phyloP scores from a whole-genome alignment of 2,113 vertebrate species.

The Microcebus jonahi region DNA sequence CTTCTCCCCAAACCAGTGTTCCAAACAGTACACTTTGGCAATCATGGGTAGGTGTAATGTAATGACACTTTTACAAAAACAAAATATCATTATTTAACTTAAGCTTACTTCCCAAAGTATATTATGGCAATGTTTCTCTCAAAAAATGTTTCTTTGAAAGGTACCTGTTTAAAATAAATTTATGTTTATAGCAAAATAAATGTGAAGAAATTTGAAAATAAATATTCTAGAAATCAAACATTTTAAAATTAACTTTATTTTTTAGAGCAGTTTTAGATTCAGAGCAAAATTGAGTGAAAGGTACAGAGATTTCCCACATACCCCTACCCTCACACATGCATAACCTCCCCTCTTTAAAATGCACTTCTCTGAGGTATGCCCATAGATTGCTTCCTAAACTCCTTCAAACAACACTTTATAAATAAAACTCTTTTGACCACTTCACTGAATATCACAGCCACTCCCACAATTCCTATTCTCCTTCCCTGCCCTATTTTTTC shows the following conservation, averaged over 20 bases:
- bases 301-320: background rate
- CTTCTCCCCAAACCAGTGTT: background rate
- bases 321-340: fast-evolving
- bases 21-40: background rate
- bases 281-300: background rate
- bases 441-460: background rate
- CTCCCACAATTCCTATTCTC: background rate
- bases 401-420: background rate
- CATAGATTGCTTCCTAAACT: background rate
- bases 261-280: background rate
- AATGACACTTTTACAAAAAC: background rate
- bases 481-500: background rate
- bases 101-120: background rate
- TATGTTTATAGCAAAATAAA: background rate
- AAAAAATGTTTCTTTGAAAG: background rate
- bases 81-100: background rate
- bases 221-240: background rate
- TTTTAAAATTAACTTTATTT: background rate
- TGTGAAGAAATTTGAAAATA: background rate
- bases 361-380: background rate
- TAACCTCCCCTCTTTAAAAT: background rate
- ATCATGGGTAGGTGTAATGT: background rate
- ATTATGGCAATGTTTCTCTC: background rate
- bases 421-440: background rate
- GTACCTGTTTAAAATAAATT: background rate